Evolutionary conservation across 2,888 invertebrate genomes (phyloP), one percentile per base, ranked within the genome.

Genomic region (Cephalotes varians): DNA sequence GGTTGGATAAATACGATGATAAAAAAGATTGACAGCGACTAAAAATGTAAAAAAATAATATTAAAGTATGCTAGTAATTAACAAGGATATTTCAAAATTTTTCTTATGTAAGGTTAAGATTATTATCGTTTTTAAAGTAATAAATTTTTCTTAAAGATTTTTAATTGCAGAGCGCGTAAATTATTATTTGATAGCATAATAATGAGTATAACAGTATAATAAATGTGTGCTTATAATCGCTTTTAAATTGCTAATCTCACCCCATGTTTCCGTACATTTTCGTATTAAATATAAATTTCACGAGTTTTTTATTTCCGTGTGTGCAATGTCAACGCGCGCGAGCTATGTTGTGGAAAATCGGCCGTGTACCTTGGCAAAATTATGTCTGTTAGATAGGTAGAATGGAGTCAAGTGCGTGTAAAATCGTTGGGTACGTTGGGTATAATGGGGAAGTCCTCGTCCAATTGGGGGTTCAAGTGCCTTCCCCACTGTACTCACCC

Each of bases 371-470:
- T 82, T 76, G 82, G 79, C 83, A 86, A 88, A 88, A 85, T 87
- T 87, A 87, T 82, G 86, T 90, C 85, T 84, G 89, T 85, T 85
- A 91, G 87, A 87, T 88, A 90, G 91, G 89, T 91, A 93, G 94
- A 94, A 94, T 93, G 94, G 95, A 95, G 95, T 95, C 95, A 95
- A 96, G 96, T 95, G 95, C 95, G 95, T 95, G 95, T 95, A 95
- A 95, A 96, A 95, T 95, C 95, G 95, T 90, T 86, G 93, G 91
- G 92, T 92, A 92, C 92, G 91, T 90, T 90, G 88, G 89, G 82
- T 91, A 92, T 92, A 93, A 93, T 93, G 92, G 93, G 91, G 89
- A 91, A 81, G 88, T 90, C 89, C 90, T 90, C 90, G 87, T 91
- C 91, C 91, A 91, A 93, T 93, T 92, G 92, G 93, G 83, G 93